Evolutionary conservation across 2,888 invertebrate species (phyloP).

Genomic region (Coelinius sp.): DNA sequence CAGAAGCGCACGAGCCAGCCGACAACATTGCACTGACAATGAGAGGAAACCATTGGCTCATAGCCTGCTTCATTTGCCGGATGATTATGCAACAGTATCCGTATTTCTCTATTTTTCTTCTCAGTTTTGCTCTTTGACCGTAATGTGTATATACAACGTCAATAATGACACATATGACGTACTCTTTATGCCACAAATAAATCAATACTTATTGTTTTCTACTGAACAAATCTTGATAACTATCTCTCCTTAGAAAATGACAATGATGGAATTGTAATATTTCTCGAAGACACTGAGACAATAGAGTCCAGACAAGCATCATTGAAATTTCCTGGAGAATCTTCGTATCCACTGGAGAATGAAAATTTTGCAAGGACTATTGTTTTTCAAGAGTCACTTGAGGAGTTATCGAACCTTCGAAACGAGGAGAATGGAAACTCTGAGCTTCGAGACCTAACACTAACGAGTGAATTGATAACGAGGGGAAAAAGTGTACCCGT

Average conservation of each 20-base stretch:
- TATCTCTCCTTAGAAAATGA: neutral
- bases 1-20: constrained; percentile 39
- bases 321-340: constrained; percentile 10
- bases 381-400: constrained; percentile 4
- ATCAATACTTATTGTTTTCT: too few species aligned
- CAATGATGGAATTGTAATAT: neutral
- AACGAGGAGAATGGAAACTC: constrained; percentile 44
- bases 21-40: constrained; percentile 49
- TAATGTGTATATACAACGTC: constrained; percentile 37
- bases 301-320: neutral
- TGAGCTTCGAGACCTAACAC: constrained; percentile 52
- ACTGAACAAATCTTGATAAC: too few species aligned
- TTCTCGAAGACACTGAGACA: constrained; percentile 4
- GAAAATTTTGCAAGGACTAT: neutral
- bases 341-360: neutral
- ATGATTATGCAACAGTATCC: constrained; percentile 54
- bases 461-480: constrained; percentile 30
- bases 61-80: constrained; percentile 34
- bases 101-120: constrained; percentile 14
- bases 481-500: constrained; percentile 24
- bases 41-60: constrained; percentile 51
- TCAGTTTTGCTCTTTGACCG: constrained; percentile 60
- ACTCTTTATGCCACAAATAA: neutral
- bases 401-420: constrained; percentile 25
- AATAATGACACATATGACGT: neutral